Conservation (phyloP, 2,797 vertebrate species). For the Brachyrhaphis roseni region DNA sequence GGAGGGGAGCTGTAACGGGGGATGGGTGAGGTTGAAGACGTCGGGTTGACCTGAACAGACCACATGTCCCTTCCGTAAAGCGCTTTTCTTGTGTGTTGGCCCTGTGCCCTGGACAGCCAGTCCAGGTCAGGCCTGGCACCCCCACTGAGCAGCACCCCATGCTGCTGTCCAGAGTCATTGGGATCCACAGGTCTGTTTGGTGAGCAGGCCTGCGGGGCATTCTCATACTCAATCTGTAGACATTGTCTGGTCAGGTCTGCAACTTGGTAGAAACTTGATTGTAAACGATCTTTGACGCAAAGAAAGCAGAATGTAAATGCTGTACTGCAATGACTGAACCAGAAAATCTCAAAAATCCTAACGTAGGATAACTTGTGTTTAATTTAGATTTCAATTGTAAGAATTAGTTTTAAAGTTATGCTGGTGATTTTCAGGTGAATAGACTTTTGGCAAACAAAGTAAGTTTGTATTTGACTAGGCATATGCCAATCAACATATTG, state of each 20-base stretch:
- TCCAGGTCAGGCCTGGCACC: slow-evolving; percentile 60
- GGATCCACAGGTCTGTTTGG: slow-evolving; percentile 30
- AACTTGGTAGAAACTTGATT: slow-evolving; percentile 1
- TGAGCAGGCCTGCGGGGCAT: neutral
- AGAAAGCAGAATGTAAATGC: neutral
- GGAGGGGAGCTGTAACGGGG: slow-evolving; percentile 69
- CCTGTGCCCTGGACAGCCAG: slow-evolving; percentile 59
- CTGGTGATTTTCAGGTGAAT: neutral
- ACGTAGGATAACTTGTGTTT: neutral
- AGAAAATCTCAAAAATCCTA: neutral
- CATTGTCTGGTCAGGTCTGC: slow-evolving; percentile 4
- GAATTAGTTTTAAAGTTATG: neutral
- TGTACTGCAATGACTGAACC: neutral
- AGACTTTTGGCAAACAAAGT: neutral
- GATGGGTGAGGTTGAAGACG: slow-evolving; percentile 46
- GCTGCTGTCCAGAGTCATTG: slow-evolving; percentile 34
- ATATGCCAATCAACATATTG: neutral
- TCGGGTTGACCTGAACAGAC: slow-evolving; percentile 79
- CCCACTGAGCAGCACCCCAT: slow-evolving; percentile 38
- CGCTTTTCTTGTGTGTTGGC: slow-evolving; percentile 66
- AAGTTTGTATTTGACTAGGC: neutral
- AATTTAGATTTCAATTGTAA: neutral
- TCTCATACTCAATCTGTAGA: neutral
- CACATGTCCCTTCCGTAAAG: slow-evolving; percentile 79
- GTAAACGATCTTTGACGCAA: neutral